phyloP scores from a whole-genome alignment of 2,113 vertebrate genomes.

The Vimba vimba region DNA sequence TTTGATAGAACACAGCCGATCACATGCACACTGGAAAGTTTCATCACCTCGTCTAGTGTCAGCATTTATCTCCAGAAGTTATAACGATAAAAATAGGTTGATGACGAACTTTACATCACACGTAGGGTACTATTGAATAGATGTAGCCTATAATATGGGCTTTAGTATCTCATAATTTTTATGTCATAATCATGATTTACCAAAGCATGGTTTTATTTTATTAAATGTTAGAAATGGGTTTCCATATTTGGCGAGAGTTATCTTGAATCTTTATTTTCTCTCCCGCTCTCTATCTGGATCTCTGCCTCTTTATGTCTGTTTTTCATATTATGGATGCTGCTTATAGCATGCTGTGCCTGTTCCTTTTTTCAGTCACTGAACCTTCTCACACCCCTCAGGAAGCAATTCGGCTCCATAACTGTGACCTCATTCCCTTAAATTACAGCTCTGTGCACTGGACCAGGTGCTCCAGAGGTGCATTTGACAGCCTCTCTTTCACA shows the following conservation, averaged over 20 bases:
- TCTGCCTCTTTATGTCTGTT: background rate
- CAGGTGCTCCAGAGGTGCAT: conserved; percentile 35
- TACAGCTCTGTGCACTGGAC: conserved; percentile 30
- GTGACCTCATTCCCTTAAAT: conserved; percentile 35
- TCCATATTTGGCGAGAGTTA: background rate
- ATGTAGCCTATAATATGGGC: too few relatives aligned
- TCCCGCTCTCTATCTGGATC: background rate
- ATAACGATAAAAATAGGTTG: too few relatives aligned
- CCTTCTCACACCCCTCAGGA: conserved; percentile 17
- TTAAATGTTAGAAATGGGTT: too few relatives aligned
- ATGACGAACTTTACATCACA: too few relatives aligned
- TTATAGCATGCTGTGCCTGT: background rate
- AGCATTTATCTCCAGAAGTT: too few relatives aligned
- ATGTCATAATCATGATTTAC: too few relatives aligned
- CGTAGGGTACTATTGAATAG: too few relatives aligned
- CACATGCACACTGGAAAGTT: too few relatives aligned
- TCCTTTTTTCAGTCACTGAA: background rate
- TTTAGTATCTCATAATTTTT: too few relatives aligned
- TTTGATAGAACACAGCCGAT: too few relatives aligned
- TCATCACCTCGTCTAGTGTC: too few relatives aligned
- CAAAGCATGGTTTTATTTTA: too few relatives aligned
- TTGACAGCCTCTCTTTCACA: conserved; percentile 36
- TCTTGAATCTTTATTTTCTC: background rate
- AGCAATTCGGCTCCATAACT: background rate
- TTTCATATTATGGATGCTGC: background rate